Conservation (phyloP, 2,888 invertebrate species). For the Calameuta idolon region DNA sequence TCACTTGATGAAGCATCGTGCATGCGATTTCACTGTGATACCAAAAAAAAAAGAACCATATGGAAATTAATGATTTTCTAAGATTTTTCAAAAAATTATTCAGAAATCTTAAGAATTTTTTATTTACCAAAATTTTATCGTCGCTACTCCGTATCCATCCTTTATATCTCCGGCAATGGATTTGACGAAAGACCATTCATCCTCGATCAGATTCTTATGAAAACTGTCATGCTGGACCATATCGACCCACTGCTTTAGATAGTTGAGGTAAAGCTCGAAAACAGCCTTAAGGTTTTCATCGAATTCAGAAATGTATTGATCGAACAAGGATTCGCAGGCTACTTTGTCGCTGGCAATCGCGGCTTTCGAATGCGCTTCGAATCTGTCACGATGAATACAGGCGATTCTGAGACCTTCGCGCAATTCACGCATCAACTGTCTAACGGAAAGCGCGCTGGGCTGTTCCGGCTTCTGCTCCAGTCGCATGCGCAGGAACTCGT, state of each 20-base stretch:
- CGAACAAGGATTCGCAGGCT: constrained; percentile 68
- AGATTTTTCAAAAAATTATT: neutral
- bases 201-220: constrained; percentile 83
- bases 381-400: constrained; percentile 83
- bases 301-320: constrained; percentile 76
- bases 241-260: constrained; percentile 85
- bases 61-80: neutral
- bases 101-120: neutral
- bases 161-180: constrained; percentile 81
- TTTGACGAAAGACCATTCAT: constrained; percentile 90
- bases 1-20: constrained; percentile 69
- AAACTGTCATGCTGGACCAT: constrained; percentile 74
- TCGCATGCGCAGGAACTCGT: constrained; percentile 89
- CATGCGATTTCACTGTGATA: constrained; percentile 68
- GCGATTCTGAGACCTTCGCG: constrained; percentile 90
- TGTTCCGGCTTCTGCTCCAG: constrained; percentile 85
- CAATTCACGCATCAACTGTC: constrained; percentile 90
- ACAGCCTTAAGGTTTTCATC: constrained; percentile 82
- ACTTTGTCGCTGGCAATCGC: constrained; percentile 70
- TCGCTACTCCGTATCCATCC: constrained; percentile 80
- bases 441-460: constrained; percentile 87
- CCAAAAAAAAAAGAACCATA: constrained; percentile 16
- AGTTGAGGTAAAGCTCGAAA: constrained; percentile 87
- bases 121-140: constrained; percentile 80
- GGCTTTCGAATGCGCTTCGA: constrained; percentile 75